These are phyloP conservation scores for Larimichthys polyactis DNA, from an alignment of 2,113 vertebrate species.

Conservation along the genomic window DNA sequence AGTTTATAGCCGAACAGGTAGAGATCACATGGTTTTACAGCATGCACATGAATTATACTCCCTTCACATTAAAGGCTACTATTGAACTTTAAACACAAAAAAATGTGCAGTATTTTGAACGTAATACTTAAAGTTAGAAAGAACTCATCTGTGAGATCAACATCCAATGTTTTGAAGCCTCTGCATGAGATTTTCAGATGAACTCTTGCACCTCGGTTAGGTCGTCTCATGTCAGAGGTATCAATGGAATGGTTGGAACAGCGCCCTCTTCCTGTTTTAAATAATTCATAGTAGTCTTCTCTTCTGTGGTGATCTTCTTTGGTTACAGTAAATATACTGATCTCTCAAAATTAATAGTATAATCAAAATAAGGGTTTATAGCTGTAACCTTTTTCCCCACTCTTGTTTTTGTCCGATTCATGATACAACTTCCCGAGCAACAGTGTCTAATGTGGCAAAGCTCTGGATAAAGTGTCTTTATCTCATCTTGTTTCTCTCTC, in stretches of 20 bases:
- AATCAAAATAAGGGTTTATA: background rate
- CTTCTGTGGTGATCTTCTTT: background rate
- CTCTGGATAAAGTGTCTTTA: background rate
- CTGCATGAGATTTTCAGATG: background rate
- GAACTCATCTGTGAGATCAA: background rate
- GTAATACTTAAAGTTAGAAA: background rate
- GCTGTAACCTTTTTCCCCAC: background rate
- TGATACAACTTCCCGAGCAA: background rate
- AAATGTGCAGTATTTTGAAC: background rate
- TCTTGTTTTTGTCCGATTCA: background rate
- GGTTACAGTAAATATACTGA: background rate
- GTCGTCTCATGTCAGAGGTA: background rate
- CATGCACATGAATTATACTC: background rate
- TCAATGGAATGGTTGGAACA: background rate
- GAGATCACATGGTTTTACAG: background rate
- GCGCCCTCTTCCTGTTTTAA: constrained; percentile 16
- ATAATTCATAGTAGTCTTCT: background rate
- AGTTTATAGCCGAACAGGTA: constrained; percentile 96
- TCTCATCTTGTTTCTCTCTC: constrained; percentile 12
- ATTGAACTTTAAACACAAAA: background rate
- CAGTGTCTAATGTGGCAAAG: background rate
- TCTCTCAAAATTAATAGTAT: constrained; percentile 12
- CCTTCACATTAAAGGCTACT: background rate
- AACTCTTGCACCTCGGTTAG: too few species aligned
- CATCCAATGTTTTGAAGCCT: background rate